Evolutionary conservation across 2,797 vertebrate genomes (phyloP).

Genomic region (Morelia viridis): DNA sequence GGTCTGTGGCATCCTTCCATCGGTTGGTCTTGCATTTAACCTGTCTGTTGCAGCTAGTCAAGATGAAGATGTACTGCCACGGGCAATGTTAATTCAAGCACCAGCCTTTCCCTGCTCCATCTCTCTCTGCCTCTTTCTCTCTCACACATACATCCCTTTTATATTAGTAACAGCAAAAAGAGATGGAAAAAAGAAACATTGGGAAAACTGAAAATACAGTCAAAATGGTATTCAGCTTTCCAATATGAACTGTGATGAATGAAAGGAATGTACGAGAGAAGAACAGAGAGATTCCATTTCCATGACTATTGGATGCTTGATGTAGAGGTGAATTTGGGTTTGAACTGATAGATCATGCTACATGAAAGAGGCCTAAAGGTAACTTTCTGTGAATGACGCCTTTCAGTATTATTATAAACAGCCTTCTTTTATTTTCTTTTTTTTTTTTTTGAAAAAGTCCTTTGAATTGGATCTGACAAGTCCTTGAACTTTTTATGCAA

Average conservation of each 20-base stretch:
- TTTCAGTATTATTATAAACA: background rate
- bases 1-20: background rate
- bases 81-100: background rate
- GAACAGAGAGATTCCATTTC: background rate
- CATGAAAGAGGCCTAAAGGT: background rate
- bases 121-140: background rate
- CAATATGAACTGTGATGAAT: background rate
- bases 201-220: background rate
- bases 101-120: background rate
- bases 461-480: background rate
- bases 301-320: too few species aligned
- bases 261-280: background rate
- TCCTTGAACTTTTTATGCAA: background rate
- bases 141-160: background rate
- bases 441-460: background rate
- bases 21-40: constrained; percentile 14
- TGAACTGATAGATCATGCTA: background rate
- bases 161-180: background rate
- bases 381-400: background rate
- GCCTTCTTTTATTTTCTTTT: background rate
- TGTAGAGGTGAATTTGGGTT: background rate
- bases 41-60: background rate
- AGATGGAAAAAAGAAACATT: background rate
- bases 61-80: background rate
- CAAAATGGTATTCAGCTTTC: background rate